Percentiles rank a stretch among this genome's conserved stretches.
Conservation (phyloP, 2,888 invertebrate species). For the Carabus problematicus region DNA sequence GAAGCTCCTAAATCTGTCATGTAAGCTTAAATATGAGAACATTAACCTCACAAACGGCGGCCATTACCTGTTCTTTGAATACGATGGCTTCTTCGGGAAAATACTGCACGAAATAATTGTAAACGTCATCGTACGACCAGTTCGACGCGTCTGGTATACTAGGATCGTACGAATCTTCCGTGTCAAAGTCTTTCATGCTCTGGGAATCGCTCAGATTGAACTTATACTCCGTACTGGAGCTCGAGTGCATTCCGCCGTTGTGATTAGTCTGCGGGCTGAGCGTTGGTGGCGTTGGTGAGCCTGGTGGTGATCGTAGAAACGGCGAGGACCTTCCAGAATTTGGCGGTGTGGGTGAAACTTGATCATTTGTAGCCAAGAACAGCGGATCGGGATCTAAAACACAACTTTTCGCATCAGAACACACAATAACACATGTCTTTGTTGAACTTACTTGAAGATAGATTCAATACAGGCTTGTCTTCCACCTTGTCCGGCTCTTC, state of each 20-base stretch:
- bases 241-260: slow-evolving; percentile 41
- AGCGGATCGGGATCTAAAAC: slow-evolving; percentile 36
- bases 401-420: too few species aligned
- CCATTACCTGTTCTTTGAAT: slow-evolving; percentile 85
- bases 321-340: slow-evolving; percentile 48
- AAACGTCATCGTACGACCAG: slow-evolving; percentile 86
- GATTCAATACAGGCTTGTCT: slow-evolving; percentile 30
- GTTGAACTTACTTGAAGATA: slow-evolving; percentile 1
- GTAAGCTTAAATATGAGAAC: neutral
- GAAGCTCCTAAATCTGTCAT: neutral
- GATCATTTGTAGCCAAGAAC: slow-evolving; percentile 40
- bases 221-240: slow-evolving; percentile 44
- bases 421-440: too few species aligned
- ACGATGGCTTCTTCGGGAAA: slow-evolving; percentile 82
- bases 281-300: slow-evolving; percentile 54
- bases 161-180: slow-evolving; percentile 64
- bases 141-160: slow-evolving; percentile 79
- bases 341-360: slow-evolving; percentile 46
- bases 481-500: slow-evolving; percentile 43
- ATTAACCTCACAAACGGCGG: slow-evolving; percentile 39
- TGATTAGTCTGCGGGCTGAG: slow-evolving; percentile 55
- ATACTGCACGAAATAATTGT: slow-evolving; percentile 76
- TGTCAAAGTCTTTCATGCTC: slow-evolving; percentile 51
- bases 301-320: slow-evolving; percentile 48
- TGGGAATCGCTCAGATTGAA: slow-evolving; percentile 31